phyloP scores from a whole-genome alignment of 2,888 invertebrate species.

The Apomyelois bistriatella region DNA sequence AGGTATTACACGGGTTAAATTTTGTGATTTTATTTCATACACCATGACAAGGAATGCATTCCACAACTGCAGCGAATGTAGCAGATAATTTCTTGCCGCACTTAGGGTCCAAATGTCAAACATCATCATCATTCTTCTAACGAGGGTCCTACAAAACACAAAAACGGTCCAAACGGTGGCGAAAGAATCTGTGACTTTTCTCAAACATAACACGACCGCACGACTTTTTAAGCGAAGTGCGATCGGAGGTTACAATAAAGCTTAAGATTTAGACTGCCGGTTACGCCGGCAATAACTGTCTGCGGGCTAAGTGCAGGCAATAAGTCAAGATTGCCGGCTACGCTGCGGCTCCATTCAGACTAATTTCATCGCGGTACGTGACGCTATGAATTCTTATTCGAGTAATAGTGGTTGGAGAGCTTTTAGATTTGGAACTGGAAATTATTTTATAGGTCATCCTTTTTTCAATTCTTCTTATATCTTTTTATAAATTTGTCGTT shows the following conservation, averaged over 20 bases:
- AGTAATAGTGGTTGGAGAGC: not conserved
- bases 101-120: too few species aligned
- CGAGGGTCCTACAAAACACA: too few species aligned
- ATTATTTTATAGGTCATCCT: too few species aligned
- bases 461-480: not conserved
- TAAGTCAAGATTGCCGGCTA: slow-evolving; percentile 47
- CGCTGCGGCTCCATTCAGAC: slow-evolving; percentile 31
- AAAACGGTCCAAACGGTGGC: too few species aligned
- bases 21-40: too few species aligned
- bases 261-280: slow-evolving; percentile 16
- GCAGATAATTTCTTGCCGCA: too few species aligned
- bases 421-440: not conserved
- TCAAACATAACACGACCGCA: not conserved
- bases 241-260: slow-evolving; percentile 18
- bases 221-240: slow-evolving; percentile 2
- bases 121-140: too few species aligned
- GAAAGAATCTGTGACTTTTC: not conserved
- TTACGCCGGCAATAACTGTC: slow-evolving; percentile 16
- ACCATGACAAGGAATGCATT: too few species aligned
- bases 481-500: too few species aligned
- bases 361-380: slow-evolving; percentile 43
- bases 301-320: slow-evolving; percentile 36
- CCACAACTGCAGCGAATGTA: too few species aligned
- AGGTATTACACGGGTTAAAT: too few species aligned
- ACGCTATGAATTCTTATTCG: slow-evolving; percentile 20